phyloP scores from a whole-genome alignment of 2,113 vertebrate species.

The Xenopus tropicalis region DNA sequence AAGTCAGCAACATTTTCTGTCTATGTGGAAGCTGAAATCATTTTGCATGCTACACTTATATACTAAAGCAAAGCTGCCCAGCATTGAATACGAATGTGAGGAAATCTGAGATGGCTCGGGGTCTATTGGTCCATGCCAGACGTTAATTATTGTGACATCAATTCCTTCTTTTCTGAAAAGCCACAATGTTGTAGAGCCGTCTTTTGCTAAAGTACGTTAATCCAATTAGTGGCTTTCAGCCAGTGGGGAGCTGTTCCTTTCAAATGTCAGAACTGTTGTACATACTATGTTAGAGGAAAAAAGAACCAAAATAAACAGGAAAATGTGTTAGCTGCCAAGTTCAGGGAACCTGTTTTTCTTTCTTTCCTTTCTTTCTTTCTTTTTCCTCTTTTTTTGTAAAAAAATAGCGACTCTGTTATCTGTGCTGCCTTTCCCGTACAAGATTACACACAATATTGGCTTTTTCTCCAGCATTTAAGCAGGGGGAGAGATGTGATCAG shows the following conservation, averaged over 20 bases:
- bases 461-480: slow-evolving; percentile 12
- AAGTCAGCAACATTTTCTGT: background rate
- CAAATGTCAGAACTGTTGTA: slow-evolving; percentile 42
- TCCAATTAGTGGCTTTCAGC: slow-evolving; percentile 38
- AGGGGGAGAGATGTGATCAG: slow-evolving; percentile 29
- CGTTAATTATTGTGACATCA: slow-evolving; percentile 44
- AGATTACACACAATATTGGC: slow-evolving; percentile 29
- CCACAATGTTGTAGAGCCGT: slow-evolving; percentile 34
- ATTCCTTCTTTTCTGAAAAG: slow-evolving; percentile 31
- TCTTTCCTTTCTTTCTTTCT: background rate
- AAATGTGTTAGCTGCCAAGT: slow-evolving; percentile 33
- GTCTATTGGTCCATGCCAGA: slow-evolving; percentile 21
- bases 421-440: slow-evolving; percentile 15
- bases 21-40: background rate
- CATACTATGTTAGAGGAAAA: slow-evolving; percentile 25
- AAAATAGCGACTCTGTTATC: slow-evolving; percentile 34
- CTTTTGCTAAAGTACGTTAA: slow-evolving; percentile 38
- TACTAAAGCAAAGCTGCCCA: slow-evolving; percentile 22
- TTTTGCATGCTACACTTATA: slow-evolving; percentile 15
- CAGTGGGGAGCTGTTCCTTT: slow-evolving; percentile 36
- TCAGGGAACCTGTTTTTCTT: slow-evolving; percentile 31
- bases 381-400: slow-evolving; percentile 5
- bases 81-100: slow-evolving; percentile 35
- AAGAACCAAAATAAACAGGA: slow-evolving; percentile 44
- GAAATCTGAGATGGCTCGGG: slow-evolving; percentile 31